phyloP scores from a whole-genome alignment of 2,797 vertebrate species.

The Chaenodraco wilsoni region DNA sequence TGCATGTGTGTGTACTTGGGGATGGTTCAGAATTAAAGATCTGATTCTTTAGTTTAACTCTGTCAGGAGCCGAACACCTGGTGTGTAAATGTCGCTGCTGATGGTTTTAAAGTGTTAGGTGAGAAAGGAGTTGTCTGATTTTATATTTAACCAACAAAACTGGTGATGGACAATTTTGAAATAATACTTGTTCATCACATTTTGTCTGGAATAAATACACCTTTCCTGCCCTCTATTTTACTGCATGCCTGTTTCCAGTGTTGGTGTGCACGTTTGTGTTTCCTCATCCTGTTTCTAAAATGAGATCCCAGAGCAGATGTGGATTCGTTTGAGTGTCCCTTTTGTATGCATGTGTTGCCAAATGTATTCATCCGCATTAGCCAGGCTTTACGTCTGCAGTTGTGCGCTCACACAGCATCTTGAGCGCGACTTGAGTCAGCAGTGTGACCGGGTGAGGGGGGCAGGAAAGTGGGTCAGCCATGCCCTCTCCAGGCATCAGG shows the following conservation, averaged over 20 bases:
- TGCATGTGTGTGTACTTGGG: neutral
- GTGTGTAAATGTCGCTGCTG: neutral
- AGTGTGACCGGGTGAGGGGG: constrained; percentile 46
- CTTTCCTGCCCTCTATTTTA: neutral
- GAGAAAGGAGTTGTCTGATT: neutral
- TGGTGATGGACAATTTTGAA: neutral
- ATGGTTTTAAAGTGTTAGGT: neutral
- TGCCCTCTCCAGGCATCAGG: constrained; percentile 55
- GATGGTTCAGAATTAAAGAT: neutral
- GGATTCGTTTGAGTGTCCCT: constrained; percentile 38
- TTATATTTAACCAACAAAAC: neutral
- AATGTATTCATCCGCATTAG: constrained; percentile 52
- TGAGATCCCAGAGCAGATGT: constrained; percentile 67
- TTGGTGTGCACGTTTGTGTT: neutral
- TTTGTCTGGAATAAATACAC: neutral
- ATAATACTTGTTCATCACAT: neutral
- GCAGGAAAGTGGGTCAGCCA: constrained; percentile 68
- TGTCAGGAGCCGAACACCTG: neutral
- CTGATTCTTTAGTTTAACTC: neutral
- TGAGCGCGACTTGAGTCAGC: constrained; percentile 69
- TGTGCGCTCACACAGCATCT: constrained; percentile 59
- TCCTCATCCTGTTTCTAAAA: constrained; percentile 57
- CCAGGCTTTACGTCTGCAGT: constrained; percentile 17
- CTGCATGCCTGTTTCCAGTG: neutral
- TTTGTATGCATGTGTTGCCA: constrained; percentile 52